phyloP scores from a whole-genome alignment of 1,140 invertebrate genomes.

The Nasonia giraulti region DNA sequence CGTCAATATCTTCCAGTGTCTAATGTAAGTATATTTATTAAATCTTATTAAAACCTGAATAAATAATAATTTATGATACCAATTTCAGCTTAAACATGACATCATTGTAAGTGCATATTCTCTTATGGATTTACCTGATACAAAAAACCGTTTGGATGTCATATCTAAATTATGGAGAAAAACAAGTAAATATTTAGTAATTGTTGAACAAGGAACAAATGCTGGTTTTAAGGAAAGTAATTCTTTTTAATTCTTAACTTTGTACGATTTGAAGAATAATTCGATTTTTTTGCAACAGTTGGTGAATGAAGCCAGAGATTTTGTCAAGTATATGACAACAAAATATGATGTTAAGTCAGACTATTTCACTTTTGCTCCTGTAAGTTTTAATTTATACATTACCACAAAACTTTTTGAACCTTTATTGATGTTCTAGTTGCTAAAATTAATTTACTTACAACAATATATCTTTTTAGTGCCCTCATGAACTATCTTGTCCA shows the following conservation, averaged over 20 bases:
- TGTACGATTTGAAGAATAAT: conserved; percentile 32
- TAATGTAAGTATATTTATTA: conserved; percentile 68
- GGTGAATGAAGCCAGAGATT: conserved; percentile 85
- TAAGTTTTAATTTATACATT: conserved; percentile 69
- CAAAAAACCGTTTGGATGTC: conserved; percentile 80
- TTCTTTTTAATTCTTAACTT: conserved; percentile 32
- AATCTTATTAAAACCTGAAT: conserved; percentile 26
- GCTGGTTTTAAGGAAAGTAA: conserved; percentile 82
- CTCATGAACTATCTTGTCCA: conserved; percentile 86
- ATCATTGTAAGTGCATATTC: conserved; percentile 88
- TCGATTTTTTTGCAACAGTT: conserved; percentile 66
- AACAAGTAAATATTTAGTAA: conserved; percentile 86
- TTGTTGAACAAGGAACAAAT: conserved; percentile 89
- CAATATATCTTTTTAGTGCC: conserved; percentile 78
- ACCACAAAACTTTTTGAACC: too few species aligned
- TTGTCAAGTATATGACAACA: conserved; percentile 76
- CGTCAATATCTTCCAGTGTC: conserved; percentile 87
- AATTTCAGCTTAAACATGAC: conserved; percentile 82
- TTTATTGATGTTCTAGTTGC: not conserved
- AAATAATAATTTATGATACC: conserved; percentile 43
- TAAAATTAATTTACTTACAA: not conserved
- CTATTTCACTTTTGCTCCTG: conserved; percentile 83
- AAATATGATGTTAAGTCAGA: conserved; percentile 67
- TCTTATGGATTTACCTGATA: conserved; percentile 85
- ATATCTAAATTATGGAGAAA: conserved; percentile 90